Percentiles rank a stretch among this genome's conserved stretches.
Conservation (phyloP, 2,797 vertebrate species). For the Spheniscus humboldti region DNA sequence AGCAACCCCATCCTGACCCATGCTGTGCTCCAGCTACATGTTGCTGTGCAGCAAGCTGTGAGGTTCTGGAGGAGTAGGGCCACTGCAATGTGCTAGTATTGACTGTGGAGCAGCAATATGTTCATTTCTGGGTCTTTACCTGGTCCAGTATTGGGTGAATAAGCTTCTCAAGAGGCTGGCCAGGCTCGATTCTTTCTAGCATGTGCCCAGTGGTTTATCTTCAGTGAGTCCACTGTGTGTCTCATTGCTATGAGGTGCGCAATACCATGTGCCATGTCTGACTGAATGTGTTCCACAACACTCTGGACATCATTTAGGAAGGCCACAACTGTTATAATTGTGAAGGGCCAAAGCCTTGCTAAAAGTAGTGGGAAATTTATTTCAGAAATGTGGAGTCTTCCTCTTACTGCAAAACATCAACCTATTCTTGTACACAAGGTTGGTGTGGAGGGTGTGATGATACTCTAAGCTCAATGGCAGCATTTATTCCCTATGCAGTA, state of each 20-base stretch:
- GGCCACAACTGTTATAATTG: neutral
- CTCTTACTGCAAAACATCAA: neutral
- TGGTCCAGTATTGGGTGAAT: neutral
- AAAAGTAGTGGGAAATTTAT: neutral
- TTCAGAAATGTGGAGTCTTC: neutral
- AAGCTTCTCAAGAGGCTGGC: neutral
- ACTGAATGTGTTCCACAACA: neutral
- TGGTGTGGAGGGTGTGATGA: neutral
- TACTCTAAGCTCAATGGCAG: neutral
- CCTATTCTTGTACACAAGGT: neutral
- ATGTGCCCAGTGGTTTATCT: neutral
- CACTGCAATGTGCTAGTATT: neutral
- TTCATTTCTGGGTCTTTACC: neutral
- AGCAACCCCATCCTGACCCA: neutral
- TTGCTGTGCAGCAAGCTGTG: neutral
- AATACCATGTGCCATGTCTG: neutral
- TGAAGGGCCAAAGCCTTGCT: neutral
- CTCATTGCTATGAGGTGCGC: neutral
- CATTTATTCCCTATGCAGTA: neutral
- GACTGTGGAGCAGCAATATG: neutral
- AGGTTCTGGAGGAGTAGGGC: neutral
- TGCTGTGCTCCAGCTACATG: neutral
- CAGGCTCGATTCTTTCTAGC: neutral
- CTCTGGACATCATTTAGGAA: neutral
- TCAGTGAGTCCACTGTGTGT: neutral